Conservation (phyloP, 2,888 invertebrate species). For the Thymelicus lineola region DNA sequence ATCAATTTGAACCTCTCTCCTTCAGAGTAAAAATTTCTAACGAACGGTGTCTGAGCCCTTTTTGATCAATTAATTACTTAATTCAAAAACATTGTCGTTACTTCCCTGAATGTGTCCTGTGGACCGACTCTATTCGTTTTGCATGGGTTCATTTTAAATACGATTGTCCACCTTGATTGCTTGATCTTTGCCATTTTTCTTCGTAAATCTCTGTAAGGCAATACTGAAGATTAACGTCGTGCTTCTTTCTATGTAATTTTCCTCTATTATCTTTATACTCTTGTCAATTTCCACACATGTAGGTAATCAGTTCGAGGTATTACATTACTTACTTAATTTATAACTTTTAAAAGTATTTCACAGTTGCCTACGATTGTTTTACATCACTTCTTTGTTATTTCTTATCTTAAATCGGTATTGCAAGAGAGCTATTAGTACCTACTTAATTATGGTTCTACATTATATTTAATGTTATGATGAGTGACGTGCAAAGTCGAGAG, state of each 20-base stretch:
- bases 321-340: too few species aligned
- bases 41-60: slow-evolving; percentile 70
- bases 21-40: slow-evolving; percentile 75
- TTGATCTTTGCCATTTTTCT: not conserved
- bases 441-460: not conserved
- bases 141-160: not conserved
- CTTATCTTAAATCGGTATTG: not conserved
- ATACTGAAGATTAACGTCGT: too few species aligned
- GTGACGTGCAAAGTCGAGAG: not conserved
- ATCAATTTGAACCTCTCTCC: slow-evolving; percentile 67
- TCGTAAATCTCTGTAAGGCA: too few species aligned
- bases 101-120: slow-evolving; percentile 40
- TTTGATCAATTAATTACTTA: slow-evolving; percentile 81
- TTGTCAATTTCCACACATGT: too few species aligned
- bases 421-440: not conserved
- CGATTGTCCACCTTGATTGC: slow-evolving; percentile 2
- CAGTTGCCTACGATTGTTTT: not conserved
- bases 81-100: slow-evolving; percentile 67
- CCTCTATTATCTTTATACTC: too few species aligned
- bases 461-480: not conserved
- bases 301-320: too few species aligned
- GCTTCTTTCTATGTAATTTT: too few species aligned
- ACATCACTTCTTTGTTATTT: not conserved
- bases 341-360: too few species aligned
- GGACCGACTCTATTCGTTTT: slow-evolving; percentile 9